These are phyloP conservation scores for Patagioenas fasciata DNA, from an alignment of 2,113 vertebrate genomes.

Conservation along the genomic window DNA sequence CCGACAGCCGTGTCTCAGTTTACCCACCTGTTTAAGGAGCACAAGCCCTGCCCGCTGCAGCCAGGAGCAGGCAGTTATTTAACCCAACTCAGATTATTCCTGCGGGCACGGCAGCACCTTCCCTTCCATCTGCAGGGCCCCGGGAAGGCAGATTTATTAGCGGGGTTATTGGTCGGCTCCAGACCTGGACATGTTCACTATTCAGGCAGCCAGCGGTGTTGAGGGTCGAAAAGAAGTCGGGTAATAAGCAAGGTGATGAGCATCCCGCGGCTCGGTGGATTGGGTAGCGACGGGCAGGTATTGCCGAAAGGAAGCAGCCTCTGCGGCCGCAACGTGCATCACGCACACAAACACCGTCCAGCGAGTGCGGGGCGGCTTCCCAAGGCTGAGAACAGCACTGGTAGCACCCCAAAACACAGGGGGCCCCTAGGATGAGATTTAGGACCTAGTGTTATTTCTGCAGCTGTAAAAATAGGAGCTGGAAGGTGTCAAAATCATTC, in stretches of 20 bases:
- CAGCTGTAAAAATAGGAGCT: neutral
- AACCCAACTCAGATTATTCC: conserved; percentile 4
- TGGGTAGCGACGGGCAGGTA: neutral
- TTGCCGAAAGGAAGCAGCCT: neutral
- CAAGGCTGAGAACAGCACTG: fast-evolving
- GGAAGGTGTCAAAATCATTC: fast-evolving
- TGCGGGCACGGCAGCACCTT: neutral
- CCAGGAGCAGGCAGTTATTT: neutral
- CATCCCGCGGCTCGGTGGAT: neutral
- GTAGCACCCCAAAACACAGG: neutral
- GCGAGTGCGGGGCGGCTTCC: fast-evolving
- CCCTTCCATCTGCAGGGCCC: conserved; percentile 2
- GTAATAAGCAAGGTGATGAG: neutral
- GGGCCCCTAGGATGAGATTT: too few species aligned
- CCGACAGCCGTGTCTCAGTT: neutral
- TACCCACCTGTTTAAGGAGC: fast-evolving
- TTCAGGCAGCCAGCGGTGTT: neutral
- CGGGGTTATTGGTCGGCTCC: neutral
- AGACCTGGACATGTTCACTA: neutral
- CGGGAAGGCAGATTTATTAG: neutral
- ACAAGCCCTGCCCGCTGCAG: too few species aligned
- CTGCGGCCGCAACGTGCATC: neutral
- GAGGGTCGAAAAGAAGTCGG: neutral
- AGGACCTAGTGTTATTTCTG: fast-evolving
- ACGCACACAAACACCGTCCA: neutral